Percentiles rank a stretch among this genome's conserved stretches.
phyloP scores from a whole-genome alignment of 2,888 invertebrate species.

The Yponomeuta evonymella region DNA sequence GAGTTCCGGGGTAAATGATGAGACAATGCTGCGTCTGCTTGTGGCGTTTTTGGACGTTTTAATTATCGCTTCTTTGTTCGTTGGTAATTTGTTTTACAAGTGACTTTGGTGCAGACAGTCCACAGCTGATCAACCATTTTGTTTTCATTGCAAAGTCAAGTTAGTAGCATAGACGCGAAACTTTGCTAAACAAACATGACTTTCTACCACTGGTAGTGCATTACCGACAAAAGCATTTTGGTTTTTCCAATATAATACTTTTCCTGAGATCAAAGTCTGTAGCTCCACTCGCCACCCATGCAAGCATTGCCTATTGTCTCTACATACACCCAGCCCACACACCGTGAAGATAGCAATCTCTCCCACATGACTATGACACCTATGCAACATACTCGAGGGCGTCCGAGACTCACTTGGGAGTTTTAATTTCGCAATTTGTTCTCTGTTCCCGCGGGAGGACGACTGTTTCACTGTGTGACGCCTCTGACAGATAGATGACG shows the following conservation, averaged over 20 bases:
- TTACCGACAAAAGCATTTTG: no score
- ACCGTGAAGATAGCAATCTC: background rate
- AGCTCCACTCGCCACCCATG: no score
- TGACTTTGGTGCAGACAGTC: no score
- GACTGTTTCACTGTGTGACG: background rate
- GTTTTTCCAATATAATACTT: no score
- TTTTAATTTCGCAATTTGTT: slow-evolving; percentile 71
- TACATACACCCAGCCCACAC: no score
- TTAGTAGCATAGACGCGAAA: no score
- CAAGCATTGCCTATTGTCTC: no score
- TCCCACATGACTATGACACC: slow-evolving; percentile 4
- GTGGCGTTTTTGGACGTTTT: slow-evolving; percentile 6
- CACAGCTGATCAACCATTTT: no score
- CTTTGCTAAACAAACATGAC: no score
- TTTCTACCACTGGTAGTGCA: no score
- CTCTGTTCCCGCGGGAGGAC: slow-evolving; percentile 29
- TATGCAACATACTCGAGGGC: slow-evolving; percentile 15
- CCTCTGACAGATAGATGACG: background rate
- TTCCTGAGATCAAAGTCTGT: no score
- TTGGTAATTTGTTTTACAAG: background rate
- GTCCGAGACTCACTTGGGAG: slow-evolving; percentile 45
- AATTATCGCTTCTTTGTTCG: background rate
- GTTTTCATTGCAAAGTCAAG: no score
- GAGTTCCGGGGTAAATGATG: slow-evolving; percentile 38
- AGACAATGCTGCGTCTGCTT: slow-evolving; percentile 12